Evolutionary conservation across 2,888 invertebrate species (phyloP).

Genomic region (Cheilosia urbana): DNA sequence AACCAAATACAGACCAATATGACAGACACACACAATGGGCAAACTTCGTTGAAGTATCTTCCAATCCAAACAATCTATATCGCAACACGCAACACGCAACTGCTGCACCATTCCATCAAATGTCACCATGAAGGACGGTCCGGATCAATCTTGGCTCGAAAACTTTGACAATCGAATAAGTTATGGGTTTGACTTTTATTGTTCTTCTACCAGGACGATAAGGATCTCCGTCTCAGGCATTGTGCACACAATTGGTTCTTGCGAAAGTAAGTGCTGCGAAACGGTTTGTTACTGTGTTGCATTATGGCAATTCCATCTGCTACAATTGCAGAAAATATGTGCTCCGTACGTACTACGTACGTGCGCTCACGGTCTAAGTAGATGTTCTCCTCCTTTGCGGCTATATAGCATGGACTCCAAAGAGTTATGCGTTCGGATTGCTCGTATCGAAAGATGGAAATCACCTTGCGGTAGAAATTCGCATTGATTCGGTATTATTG

Average conservation of each 20-base stretch:
- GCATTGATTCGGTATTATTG: slow-evolving; percentile 54
- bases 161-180: slow-evolving; percentile 77
- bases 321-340: slow-evolving; percentile 43
- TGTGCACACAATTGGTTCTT: slow-evolving; percentile 61
- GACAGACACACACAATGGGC: neutral
- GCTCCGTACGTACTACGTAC: slow-evolving; percentile 1
- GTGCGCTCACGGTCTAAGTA: slow-evolving; percentile 10
- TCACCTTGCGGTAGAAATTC: slow-evolving; percentile 60
- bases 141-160: slow-evolving; percentile 76
- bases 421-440: slow-evolving; percentile 70
- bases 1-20: neutral
- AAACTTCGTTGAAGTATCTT: slow-evolving; percentile 39
- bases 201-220: slow-evolving; percentile 75
- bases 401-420: slow-evolving; percentile 20
- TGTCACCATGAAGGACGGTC: slow-evolving; percentile 70
- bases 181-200: slow-evolving; percentile 78
- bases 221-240: slow-evolving; percentile 54
- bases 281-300: slow-evolving; percentile 56
- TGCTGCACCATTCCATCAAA: slow-evolving; percentile 72
- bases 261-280: slow-evolving; percentile 50
- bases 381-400: slow-evolving; percentile 13
- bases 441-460: slow-evolving; percentile 71
- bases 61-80: slow-evolving; percentile 57
- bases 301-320: slow-evolving; percentile 46
- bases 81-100: slow-evolving; percentile 72